Base-by-base conservation (phyloP, 2,888 invertebrate genomes). In the Epinotia nisella region DNA sequence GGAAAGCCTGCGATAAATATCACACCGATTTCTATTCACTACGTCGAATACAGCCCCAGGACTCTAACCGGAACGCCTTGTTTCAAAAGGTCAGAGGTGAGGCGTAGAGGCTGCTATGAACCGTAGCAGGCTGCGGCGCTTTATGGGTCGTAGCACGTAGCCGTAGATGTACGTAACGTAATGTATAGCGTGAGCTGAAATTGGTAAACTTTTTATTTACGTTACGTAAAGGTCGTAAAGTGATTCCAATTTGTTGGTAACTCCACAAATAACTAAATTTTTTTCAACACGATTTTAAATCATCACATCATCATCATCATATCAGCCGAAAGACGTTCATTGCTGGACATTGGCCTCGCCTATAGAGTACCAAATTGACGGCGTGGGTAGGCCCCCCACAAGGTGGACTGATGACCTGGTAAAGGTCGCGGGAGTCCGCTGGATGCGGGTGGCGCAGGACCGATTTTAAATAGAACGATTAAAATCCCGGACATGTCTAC, bases 61-160 rank as follows among this genome's bases (percentile, higher is more conserved):
- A 59, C 39, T 19, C 39, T 83, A 82, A 79, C 79, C 79, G 78
- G 80, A 82, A 81, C 78, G 79, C 75, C 76, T 77, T 77, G 76
- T 78, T 76, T 76, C 76, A 51, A 89, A 88, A 91, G 87, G 87
- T 87, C 85, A 88, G 77, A 85, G 87, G 83, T 87, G 78, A 83
- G 75, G 70, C 75, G 62, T 75, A 75, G 74, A 76, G 74, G 61
- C 60, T 45, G 75, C 72, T 68, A 68, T 68, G 72, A 53, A 58
- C 56, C 80, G 85, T 85, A 84, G 86, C 84, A 81, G 77, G 84
- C 84, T 87, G 87, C 87, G 80, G 78, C 76, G 74, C 80, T 62
- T 24, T 83, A 83, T 82, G 81, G 75, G 19, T 78, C 83, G 84
- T 85, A 85, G 85, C 82, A 75, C 62, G 62, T 49, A 58, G n/a